Evolutionary conservation across 2,797 vertebrate species (phyloP), one percentile per base, ranked within the genome.

Genomic region (Sebastes iracundus): DNA sequence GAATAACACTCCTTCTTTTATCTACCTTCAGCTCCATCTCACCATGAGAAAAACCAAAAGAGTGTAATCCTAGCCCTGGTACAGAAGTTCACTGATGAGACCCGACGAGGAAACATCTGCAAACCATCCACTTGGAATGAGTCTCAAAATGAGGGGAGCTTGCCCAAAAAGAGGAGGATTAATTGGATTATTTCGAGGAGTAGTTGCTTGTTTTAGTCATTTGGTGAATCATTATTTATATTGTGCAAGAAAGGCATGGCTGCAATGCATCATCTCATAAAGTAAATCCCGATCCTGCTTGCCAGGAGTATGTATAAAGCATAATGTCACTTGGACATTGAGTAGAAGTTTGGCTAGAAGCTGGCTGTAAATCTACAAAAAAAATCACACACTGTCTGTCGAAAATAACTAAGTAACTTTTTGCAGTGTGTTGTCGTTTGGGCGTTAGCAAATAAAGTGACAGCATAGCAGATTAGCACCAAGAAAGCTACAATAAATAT

Each of bases 1-100:
- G 35, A 94, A 93, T 88, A 95, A 94, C 88, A 93, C 90, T 81
- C 78, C 72, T 63, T 62, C 59, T 93, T 93, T 93, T 88, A 88
- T 93, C 91, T 91, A 84, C 82, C 76, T 88, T 87, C 72, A 79
- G 64, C 83, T 91, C 77, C 79, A 86, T 92, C 75, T 83, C 82
- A 73, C 64, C 80, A 72, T 85, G 88, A 93, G 81, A 86, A 90
- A 83, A 91, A 86, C 9, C 62, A 74, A 80, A 71, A 72, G 30
- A 59, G 60, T 56, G 89, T 75, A 87, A 91, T 75, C 68, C 68
- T 76, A 92, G 76, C 27, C 56, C 65, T 16, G 71, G 52, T 73
- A 49, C 71, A 80, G 75, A 82, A 75, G 83, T 92, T 91, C 87
- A 81, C 82, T 23, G 84, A 87, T 80, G 88, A 88, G 88, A 42